A percentile compares a stretch with the other conserved stretches of the same genome.
These are phyloP conservation scores for Pongo abelii DNA, from an alignment of 2,113 vertebrate genomes.

Conservation along the genomic window DNA sequence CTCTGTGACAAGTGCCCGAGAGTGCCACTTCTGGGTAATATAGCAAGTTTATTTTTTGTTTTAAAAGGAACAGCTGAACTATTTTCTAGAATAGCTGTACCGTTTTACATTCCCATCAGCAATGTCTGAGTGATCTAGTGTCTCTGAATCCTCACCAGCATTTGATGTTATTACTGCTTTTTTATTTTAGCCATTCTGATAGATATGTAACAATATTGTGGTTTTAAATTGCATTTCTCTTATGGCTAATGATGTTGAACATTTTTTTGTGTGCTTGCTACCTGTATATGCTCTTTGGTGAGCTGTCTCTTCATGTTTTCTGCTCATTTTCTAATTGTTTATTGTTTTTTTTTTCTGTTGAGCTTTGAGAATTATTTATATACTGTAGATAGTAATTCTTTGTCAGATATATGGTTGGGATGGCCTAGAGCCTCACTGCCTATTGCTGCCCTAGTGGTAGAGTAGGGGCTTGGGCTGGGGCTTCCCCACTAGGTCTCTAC, in stretches of 20 bases:
- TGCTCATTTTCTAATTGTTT: background rate
- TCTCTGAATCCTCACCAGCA: background rate
- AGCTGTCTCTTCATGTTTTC: background rate
- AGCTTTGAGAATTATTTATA: constrained; percentile 8
- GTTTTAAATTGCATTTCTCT: background rate
- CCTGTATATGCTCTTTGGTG: background rate
- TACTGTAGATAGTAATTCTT: background rate
- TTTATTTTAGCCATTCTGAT: constrained; percentile 1
- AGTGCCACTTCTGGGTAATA: background rate
- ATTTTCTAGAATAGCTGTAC: background rate
- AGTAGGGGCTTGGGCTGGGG: background rate
- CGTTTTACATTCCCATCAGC: background rate
- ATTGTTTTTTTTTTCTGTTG: background rate
- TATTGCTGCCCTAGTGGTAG: background rate
- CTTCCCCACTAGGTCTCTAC: background rate
- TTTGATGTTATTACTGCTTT: background rate
- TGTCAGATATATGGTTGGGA: background rate
- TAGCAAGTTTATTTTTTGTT: background rate
- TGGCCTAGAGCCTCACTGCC: background rate
- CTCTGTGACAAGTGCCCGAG: background rate
- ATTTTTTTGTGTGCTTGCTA: background rate
- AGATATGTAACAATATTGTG: background rate
- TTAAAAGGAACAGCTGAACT: background rate
- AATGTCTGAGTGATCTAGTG: background rate
- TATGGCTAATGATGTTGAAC: background rate